Base-by-base conservation (phyloP, 2,888 invertebrate genomes). In the Dolichopus griseipennis region DNA sequence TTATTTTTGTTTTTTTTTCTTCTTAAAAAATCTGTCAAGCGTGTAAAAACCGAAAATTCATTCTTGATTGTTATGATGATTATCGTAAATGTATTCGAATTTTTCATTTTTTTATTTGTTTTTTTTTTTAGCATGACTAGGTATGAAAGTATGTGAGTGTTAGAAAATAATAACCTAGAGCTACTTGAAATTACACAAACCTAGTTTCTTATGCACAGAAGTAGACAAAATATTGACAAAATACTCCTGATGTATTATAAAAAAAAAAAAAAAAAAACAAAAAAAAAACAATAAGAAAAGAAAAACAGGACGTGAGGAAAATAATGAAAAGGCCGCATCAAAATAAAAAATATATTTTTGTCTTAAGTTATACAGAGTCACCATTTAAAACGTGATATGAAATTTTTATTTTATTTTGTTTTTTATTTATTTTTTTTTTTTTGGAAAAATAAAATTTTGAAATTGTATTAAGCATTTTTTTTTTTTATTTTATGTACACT, bases 301-400 rank as follows among this genome's bases (percentile, higher is more conserved):
- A 27, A n/a, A 34, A 37, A 37, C 37, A 37, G 18, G n/a, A 52
- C 52, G 52, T 52, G 52, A 52, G 15, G 2, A 52, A 52, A 52
- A 52, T 52, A 18, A 18, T 4, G 52, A 52, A 52, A 52, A 52
- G 15, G 52, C 52, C 15, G 52, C 9, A 18, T 18, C 9, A 52
- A 52, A 43, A 43, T 9, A n/a, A 15, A 52, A 52, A 52, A 52
- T n/a, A 2, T 12, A 52, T 6, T 52, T 52, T 52, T 18, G 52
- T 52, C 52, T 52, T 52, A 52, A 52, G 52, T 52, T 52, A 52
- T 52, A 52, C 52, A 52, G 18, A 52, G 52, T 52, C 52, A 52
- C 52, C 52, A 52, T 52, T 52, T 52, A 52, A 15, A 52, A 52
- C 52, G 52, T 52, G 52, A 52, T 52, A 52, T 18, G 52, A 52